Base-by-base conservation (phyloP, 2,113 vertebrate genomes). In the Synchiropus splendidus region DNA sequence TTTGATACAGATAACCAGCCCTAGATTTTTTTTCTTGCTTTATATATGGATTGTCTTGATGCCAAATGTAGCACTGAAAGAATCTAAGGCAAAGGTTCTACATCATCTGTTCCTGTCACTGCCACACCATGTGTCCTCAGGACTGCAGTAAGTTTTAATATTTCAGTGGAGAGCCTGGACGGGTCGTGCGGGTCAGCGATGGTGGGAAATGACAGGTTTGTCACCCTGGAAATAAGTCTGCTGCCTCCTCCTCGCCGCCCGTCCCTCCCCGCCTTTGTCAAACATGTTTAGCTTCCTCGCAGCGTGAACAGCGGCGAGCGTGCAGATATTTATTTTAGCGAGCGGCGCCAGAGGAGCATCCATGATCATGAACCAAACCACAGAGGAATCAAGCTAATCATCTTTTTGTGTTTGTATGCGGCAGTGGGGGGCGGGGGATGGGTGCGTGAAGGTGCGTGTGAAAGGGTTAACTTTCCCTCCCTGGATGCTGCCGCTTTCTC, bases 391-490 rank as follows among this genome's bases (percentile, higher is more conserved):
- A 60, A 54, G 69, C 57, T 72, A 58, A 77, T 76, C 68, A 71
- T 58, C 30, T 12, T 18, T 64, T 58, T 62, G 64, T 40, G 46
- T 59, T 66, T 55, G 50, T 58, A 32, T 36, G 61, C 40, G 9
- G 30, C 18, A 45, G 15, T 56, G 58, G 57, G 54, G 12, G 43
- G 44, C 11, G 30, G 27, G 5, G 30, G 32, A 10, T n/a, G 47
- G 17, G 41, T 30, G 42, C 43, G 36, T 27, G 9, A 11, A 27
- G 6, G 62, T 31, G 45, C 36, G 37, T 43, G 54, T 9, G 69
- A 75, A 82, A 78, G 78, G 74, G 80, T 85, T 81, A 85, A 80
- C 59, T 71, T 60, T 51, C 70, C 58, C 71, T 63, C 75, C 58
- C 49, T 67, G 70, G 47, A 62, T 76, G 74, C 66, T 57, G 78